Conservation (phyloP, 2,888 invertebrate genomes). For the Philhelius pedissequus region DNA sequence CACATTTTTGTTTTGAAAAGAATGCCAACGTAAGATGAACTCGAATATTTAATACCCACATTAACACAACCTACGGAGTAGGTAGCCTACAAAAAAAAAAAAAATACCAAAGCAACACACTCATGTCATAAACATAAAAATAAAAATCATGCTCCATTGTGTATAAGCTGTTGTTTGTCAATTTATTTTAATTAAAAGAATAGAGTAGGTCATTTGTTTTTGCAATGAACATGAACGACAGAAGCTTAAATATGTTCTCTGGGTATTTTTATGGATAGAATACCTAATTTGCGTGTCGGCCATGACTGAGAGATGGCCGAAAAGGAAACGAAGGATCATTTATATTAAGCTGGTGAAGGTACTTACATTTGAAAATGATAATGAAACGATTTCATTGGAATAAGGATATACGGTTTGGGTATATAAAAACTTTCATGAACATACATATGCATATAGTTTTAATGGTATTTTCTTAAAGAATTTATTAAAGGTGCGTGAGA, state of each 20-base stretch:
- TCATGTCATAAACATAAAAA: neutral
- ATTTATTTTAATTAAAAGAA: constrained; percentile 56
- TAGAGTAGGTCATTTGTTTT: constrained; percentile 49
- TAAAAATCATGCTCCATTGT: neutral
- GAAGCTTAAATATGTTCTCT: neutral
- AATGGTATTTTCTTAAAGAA: too few relatives aligned
- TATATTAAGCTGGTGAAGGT: neutral
- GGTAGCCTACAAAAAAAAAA: too few relatives aligned
- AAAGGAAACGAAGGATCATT: neutral
- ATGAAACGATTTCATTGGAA: neutral
- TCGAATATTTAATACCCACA: neutral
- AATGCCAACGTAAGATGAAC: neutral
- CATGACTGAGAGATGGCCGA: neutral
- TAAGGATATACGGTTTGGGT: neutral
- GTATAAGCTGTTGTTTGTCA: constrained; percentile 36
- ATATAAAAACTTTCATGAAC: neutral
- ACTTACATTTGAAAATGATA: neutral
- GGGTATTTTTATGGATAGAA: neutral
- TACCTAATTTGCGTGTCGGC: neutral
- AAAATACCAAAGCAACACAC: neutral
- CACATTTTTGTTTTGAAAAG: neutral
- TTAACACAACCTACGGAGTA: neutral
- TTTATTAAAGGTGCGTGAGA: too few relatives aligned
- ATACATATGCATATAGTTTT: neutral
- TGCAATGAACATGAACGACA: neutral